These are phyloP conservation scores for Penaeus chinensis DNA, from an alignment of 1,140 invertebrate species.

Conservation along the genomic window DNA sequence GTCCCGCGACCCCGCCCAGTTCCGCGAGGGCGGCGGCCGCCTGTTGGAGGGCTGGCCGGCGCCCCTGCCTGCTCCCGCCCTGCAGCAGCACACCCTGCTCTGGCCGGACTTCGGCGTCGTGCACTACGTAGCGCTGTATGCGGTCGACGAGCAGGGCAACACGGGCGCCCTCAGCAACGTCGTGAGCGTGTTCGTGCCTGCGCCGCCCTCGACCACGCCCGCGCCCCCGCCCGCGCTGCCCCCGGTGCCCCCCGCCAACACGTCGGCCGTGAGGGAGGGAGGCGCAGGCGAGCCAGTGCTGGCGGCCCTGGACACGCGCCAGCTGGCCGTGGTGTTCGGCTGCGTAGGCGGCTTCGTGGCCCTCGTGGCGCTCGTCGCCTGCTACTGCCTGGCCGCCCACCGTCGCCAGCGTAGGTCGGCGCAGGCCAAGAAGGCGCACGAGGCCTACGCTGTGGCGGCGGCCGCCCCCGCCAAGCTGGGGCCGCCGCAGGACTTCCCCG, in stretches of 20 bases:
- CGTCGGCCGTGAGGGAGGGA: conserved; percentile 46
- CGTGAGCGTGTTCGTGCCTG: conserved; percentile 70
- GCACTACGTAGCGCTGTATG: conserved; percentile 71
- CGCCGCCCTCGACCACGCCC: conserved; percentile 65
- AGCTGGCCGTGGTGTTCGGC: conserved; percentile 54
- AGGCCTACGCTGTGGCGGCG: conserved; percentile 47
- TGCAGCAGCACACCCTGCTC: conserved; percentile 60
- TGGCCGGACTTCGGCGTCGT: conserved; percentile 57
- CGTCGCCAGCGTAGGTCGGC: conserved; percentile 45
- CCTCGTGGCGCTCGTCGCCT: conserved; percentile 36
- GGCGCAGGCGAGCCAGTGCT: conserved; percentile 36
- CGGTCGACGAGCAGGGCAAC: conserved; percentile 68
- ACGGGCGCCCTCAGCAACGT: conserved; percentile 73
- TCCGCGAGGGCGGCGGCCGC: conserved; percentile 29
- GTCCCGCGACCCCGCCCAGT: conserved; percentile 7
- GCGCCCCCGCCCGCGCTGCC: conserved; percentile 58
- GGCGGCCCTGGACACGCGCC: conserved; percentile 38
- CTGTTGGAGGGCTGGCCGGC: conserved; percentile 55
- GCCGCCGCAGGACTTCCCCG: conserved; percentile 26
- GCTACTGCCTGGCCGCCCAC: conserved; percentile 45
- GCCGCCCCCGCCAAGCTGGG: conserved; percentile 41
- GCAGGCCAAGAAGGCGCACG: conserved; percentile 46
- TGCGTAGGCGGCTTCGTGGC: conserved; percentile 51
- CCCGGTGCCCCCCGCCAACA: conserved; percentile 50
- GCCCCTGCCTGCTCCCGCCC: conserved; percentile 40